phyloP scores from a whole-genome alignment of 2,797 vertebrate species.

The Petrocephalus schoutedeni region DNA sequence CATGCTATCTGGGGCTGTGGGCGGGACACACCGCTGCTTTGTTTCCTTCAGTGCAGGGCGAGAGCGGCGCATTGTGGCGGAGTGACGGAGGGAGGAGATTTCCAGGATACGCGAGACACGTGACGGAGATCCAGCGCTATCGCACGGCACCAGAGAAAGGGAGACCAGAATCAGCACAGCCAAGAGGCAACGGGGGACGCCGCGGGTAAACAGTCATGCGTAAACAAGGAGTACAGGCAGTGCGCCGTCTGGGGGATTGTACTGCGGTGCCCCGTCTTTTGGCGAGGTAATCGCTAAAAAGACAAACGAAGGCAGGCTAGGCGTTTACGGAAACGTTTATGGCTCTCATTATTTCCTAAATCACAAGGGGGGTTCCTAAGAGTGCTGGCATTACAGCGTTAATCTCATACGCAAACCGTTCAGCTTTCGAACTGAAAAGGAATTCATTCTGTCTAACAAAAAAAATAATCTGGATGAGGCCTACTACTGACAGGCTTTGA shows the following conservation, averaged over 20 bases:
- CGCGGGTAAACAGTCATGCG: background rate
- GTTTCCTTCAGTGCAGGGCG: background rate
- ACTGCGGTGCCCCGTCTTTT: background rate
- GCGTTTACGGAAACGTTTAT: background rate
- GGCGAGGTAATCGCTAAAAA: background rate
- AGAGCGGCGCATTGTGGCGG: background rate
- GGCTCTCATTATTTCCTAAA: constrained; percentile 1
- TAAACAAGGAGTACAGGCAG: background rate
- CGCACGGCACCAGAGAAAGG: background rate
- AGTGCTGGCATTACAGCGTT: background rate
- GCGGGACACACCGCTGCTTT: background rate
- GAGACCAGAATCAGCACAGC: background rate
- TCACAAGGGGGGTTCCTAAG: background rate
- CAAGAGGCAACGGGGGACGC: background rate
- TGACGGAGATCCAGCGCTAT: background rate
- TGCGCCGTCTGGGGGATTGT: background rate
- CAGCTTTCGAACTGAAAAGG: constrained; percentile 3
- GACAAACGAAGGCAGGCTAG: background rate
- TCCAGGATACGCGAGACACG: background rate
- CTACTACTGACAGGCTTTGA: background rate
- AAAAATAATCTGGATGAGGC: background rate
- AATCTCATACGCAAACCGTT: background rate
- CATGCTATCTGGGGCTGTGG: background rate
- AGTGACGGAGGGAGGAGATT: background rate
- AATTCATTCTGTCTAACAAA: background rate